Percentiles rank a stretch among this genome's conserved stretches.
Evolutionary conservation across 2,113 vertebrate species (phyloP).

Genomic region (Pelvicachromis taeniatus): DNA sequence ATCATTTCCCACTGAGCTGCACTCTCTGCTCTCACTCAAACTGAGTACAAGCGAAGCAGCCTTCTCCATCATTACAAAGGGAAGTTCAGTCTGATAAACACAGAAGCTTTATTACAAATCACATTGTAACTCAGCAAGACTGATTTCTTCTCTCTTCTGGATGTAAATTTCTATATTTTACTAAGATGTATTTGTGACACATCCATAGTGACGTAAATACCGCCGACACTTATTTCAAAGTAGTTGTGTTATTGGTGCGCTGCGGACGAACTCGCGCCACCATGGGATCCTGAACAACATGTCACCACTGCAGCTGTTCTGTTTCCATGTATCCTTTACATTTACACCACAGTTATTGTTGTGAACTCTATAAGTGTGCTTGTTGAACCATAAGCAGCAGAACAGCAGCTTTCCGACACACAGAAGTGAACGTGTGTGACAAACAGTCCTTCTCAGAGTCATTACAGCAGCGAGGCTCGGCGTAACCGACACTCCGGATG

Average conservation of each 20-base stretch:
- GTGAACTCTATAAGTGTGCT: not conserved
- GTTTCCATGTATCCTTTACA: not conserved
- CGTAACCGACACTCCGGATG: not conserved
- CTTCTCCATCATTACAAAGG: too few species aligned
- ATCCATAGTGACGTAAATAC: slow-evolving; percentile 8
- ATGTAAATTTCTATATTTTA: not conserved
- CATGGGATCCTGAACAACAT: not conserved
- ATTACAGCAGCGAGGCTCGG: not conserved
- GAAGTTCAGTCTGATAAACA: not conserved
- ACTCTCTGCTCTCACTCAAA: not conserved
- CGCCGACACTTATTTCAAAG: slow-evolving; percentile 8
- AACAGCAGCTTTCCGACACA: not conserved
- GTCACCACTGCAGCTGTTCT: not conserved
- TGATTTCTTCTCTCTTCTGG: not conserved
- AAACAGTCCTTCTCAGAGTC: not conserved
- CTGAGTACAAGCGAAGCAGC: not conserved
- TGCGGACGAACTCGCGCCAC: not conserved
- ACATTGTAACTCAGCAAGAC: not conserved
- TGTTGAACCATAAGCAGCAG: not conserved
- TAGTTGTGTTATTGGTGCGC: not conserved
- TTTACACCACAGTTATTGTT: not conserved
- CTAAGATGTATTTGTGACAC: not conserved
- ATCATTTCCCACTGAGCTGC: not conserved
- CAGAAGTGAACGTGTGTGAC: not conserved
- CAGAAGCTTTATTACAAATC: not conserved